A percentile compares a stretch with the other conserved stretches of the same genome.
Conservation (phyloP, 2,113 vertebrate genomes). For the Uria aalge region DNA sequence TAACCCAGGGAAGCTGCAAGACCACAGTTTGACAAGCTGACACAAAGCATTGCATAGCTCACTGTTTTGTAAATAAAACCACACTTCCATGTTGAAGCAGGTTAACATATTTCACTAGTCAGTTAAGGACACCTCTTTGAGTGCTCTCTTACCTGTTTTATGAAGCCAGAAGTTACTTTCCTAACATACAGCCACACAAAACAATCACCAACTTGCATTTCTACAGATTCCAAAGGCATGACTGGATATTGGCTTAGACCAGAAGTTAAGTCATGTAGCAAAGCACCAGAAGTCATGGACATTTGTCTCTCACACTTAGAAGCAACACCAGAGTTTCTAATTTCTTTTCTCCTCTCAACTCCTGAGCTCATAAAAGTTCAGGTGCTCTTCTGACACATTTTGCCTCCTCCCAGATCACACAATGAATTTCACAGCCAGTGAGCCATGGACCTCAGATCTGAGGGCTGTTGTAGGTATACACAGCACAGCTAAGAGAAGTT, state of each 20-base stretch:
- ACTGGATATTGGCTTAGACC: not conserved
- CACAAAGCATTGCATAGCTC: not conserved
- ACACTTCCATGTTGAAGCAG: not conserved
- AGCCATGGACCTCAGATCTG: not conserved
- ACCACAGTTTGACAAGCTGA: not conserved
- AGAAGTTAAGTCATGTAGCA: not conserved
- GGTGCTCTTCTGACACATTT: not conserved
- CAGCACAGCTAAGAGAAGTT: not conserved
- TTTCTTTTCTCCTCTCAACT: not conserved
- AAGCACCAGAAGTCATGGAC: not conserved
- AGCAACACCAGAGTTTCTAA: not conserved
- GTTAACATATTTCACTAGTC: not conserved
- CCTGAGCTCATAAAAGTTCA: not conserved
- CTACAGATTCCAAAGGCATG: not conserved
- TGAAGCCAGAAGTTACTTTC: not conserved
- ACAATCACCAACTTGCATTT: not conserved
- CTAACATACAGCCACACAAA: not conserved
- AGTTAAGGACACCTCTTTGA: not conserved
- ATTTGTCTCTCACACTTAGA: not conserved
- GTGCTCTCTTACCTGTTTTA: not conserved
- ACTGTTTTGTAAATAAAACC: not conserved
- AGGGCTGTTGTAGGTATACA: not conserved
- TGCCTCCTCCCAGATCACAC: not conserved
- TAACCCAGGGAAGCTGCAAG: not conserved
- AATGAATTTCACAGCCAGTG: not conserved